Evolutionary conservation across 2,113 vertebrate species (phyloP), one percentile per base, ranked within the genome.

Genomic region (Apodemus sylvaticus): DNA sequence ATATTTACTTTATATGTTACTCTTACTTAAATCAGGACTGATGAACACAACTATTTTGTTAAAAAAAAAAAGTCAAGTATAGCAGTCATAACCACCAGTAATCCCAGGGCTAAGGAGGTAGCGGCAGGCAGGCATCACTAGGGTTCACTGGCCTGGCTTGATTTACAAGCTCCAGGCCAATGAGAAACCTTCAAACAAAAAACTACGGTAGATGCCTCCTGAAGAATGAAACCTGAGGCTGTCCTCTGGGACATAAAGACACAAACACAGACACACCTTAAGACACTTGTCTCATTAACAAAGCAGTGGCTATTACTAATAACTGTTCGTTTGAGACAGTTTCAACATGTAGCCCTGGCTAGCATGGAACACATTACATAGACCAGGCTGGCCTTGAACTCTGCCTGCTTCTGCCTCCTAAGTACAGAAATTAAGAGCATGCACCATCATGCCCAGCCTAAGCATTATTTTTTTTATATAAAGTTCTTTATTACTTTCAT

Each of bases 271-370:
- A 26, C 55, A 82, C 93, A 96, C 97, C 98, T 98, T 98, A 98
- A 98, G 98, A 98, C 97, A 97, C 13, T 31, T 85, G 79, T 45
- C n/a, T 85, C n/a, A 64, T 64, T 45, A 60, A 83, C 42, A 62
- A 45, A 39, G 39, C 58, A 85, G 26, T 64, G 26, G 36, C 82
- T 85, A 64, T 64, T 45, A 85, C 39, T 39, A n/a, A 55, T 55
- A 55, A 60, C 19, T 70, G 26, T 55, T 68, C 29, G 45, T 11
- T 9, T 53, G 48, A 79, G 34, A 58, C 4, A n/a, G 19, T 55
- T 81, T 81, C 53, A 81, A 10, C 36, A n/a, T 24, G 10, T 26
- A 81, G 53, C 77, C 31, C 48, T 79, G 77, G 48, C 77, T 79
- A 7, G 17, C 78, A 79, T 55, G 51, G 17, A 81, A 81, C 34